Conservation (phyloP, 2,888 invertebrate genomes). For the Himalopsyche anomala region DNA sequence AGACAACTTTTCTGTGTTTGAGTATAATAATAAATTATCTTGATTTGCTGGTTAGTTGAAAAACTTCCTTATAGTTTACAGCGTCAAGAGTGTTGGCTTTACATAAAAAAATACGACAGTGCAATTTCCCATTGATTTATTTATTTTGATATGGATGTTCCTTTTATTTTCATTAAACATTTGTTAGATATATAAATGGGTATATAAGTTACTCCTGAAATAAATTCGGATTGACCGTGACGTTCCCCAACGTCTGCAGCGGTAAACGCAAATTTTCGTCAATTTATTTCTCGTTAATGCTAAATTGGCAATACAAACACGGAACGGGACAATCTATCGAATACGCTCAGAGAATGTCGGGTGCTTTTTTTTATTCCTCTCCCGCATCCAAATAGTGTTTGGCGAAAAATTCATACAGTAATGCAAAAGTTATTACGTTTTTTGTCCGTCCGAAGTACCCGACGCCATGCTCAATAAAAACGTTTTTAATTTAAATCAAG, state of each 20-base stretch:
- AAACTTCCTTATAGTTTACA: too few relatives aligned
- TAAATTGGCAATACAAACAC: constrained; percentile 54
- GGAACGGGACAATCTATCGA: constrained; percentile 55
- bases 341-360: constrained; percentile 36
- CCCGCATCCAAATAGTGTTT: constrained; percentile 47
- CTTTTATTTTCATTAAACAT: too few relatives aligned
- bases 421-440: constrained; percentile 56
- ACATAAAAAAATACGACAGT: too few relatives aligned
- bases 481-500: constrained; percentile 46
- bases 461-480: constrained; percentile 41
- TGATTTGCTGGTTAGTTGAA: too few relatives aligned
- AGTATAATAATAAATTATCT: too few relatives aligned
- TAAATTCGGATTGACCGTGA: constrained; percentile 50
- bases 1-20: too few relatives aligned
- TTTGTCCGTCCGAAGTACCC: constrained; percentile 24
- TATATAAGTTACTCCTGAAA: constrained; percentile 43
- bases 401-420: constrained; percentile 49
- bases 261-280: constrained; percentile 58
- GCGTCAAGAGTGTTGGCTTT: too few relatives aligned
- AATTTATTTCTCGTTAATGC: constrained; percentile 62
- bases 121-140: too few relatives aligned
- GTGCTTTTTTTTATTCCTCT: constrained; percentile 23
- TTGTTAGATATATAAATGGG: background rate
- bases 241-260: constrained; percentile 53
- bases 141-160: too few relatives aligned